These are phyloP conservation scores for Corydoras sp. DNA, from an alignment of 2,113 vertebrate genomes.

Conservation along the genomic window DNA sequence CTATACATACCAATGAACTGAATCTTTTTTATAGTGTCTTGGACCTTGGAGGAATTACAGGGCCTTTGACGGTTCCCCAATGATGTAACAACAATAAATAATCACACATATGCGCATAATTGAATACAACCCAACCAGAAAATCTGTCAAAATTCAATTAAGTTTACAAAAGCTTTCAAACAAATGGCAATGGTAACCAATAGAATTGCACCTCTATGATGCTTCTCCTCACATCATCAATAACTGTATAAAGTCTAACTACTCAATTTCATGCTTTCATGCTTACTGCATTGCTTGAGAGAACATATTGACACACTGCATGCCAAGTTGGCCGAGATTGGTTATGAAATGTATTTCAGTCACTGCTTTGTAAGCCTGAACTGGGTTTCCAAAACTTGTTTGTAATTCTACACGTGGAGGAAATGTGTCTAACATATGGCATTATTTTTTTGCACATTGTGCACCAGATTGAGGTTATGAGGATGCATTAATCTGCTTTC, in stretches of 20 bases:
- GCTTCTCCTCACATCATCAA: neutral
- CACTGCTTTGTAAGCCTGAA: conserved; percentile 35
- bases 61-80: no score
- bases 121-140: no score
- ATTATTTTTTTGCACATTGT: neutral
- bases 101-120: no score
- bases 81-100: no score
- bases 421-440: neutral
- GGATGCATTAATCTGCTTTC: neutral
- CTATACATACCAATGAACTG: no score
- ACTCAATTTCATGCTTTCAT: conserved; percentile 61
- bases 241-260: conserved; percentile 44
- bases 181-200: no score
- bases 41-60: no score
- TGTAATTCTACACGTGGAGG: conserved; percentile 5
- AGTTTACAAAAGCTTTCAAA: no score
- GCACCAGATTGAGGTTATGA: neutral
- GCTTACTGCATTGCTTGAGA: conserved; percentile 44
- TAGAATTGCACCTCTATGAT: neutral
- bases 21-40: no score
- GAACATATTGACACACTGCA: conserved; percentile 45
- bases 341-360: conserved; percentile 42
- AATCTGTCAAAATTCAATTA: no score
- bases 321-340: conserved; percentile 46
- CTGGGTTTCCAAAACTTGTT: conserved; percentile 33